Evolutionary conservation across 2,888 invertebrate species (phyloP), one percentile per base, ranked within the genome.

Genomic region (Priapulus caudatus): DNA sequence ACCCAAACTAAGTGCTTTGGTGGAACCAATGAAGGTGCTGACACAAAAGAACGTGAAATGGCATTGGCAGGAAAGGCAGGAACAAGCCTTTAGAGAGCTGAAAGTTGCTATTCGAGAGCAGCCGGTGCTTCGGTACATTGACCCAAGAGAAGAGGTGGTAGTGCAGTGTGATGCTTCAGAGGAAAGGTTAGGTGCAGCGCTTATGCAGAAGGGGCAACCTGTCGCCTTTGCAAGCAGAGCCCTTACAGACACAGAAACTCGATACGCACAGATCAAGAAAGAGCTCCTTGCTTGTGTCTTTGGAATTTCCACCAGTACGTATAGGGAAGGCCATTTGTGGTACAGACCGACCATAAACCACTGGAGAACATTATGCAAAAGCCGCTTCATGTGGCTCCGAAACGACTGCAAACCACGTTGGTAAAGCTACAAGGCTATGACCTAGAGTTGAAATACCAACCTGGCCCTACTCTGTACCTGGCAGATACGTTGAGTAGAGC

Each of bases 41-140:
- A 33, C 33, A 10, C 10, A 33, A n/a, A 33, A 33, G n/a, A 33
- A 54, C 16, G 45, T 15, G n/a, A 10, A 16, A 10, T 54, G 33
- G 22, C n/a, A 21, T 20, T 54, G 44, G 44, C 33, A 46, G 15
- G 23, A 18, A 22, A 20, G 16, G 10, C 53, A 53, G n/a, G 21
- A 33, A 2, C 10, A 33, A 33, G 33, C 33, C n/a, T 33, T 33
- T n/a, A 33, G n/a, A 33, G n/a, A 10, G 10, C 10, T 33, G n/a
- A 33, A 33, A 33, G 10, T n/a, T 10, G 33, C n/a, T 33, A n/a
- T 33, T n/a, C n/a, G 10, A 10, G 10, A 10, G n/a, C 10, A 33
- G n/a, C 33, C 33, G 10, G 33, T 33, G n/a, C 33, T 33, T 10
- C 33, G 33, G 10, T 33, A 33, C 33, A 10, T 10, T 33, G 33